Conservation (phyloP, 2,113 vertebrate species). For the Madoqua kirkii region DNA sequence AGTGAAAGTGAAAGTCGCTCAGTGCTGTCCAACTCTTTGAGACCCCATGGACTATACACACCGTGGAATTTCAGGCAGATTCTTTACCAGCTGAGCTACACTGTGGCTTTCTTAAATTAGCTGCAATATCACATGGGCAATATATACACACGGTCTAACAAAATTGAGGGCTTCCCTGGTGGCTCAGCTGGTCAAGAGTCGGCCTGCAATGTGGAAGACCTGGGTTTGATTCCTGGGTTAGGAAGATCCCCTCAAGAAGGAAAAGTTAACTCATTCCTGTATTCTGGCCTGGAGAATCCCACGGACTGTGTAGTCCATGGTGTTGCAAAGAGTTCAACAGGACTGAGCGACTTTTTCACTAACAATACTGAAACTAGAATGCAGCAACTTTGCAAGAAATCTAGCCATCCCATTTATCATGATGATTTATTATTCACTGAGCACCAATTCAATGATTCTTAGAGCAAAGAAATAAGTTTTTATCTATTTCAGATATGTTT, state of each 20-base stretch:
- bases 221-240: background rate
- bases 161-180: background rate
- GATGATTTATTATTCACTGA: slow-evolving; percentile 47
- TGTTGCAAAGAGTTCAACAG: background rate
- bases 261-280: background rate
- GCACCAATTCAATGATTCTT: background rate
- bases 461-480: background rate
- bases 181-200: background rate
- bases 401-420: slow-evolving; percentile 32
- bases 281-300: background rate
- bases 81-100: background rate
- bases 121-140: background rate
- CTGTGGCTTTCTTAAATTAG: slow-evolving; percentile 10
- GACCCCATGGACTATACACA: background rate
- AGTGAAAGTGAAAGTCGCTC: background rate
- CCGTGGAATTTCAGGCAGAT: background rate
- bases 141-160: background rate
- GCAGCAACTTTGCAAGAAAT: slow-evolving; percentile 4
- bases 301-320: background rate
- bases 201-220: background rate
- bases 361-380: slow-evolving; percentile 13
- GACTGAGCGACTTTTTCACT: background rate
- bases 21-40: background rate
- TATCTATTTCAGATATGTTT: slow-evolving; percentile 12
- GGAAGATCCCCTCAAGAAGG: background rate